phyloP scores from a whole-genome alignment of 1,140 invertebrate genomes.

The Lasioglossum baleicum region DNA sequence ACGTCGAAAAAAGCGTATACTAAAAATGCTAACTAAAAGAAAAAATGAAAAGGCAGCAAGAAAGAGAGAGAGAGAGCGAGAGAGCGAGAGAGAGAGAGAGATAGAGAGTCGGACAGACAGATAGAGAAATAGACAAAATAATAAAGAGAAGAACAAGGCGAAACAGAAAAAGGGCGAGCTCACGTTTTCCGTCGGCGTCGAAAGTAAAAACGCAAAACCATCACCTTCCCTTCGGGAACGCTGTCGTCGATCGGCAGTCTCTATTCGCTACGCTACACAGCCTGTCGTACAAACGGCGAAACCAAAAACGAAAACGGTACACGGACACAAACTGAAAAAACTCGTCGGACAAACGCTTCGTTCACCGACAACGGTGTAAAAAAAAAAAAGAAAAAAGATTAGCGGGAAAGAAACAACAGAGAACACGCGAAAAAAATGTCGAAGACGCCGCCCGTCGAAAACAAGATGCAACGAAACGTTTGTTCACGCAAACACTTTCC shows the following conservation, averaged over 20 bases:
- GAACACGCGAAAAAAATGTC: constrained; percentile 1
- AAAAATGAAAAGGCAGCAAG: constrained; percentile 1
- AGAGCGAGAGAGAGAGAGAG: not conserved
- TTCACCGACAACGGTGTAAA: not conserved
- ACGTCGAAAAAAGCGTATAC: constrained; percentile 57
- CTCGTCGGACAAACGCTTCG: constrained; percentile 28
- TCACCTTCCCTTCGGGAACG: constrained; percentile 17
- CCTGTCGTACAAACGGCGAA: constrained; percentile 24
- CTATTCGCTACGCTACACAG: constrained; percentile 32
- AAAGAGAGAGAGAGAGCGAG: too few species aligned
- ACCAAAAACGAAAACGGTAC: constrained; percentile 6
- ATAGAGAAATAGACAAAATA: constrained; percentile 21
- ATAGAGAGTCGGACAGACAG: constrained; percentile 2
- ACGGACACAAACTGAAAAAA: constrained; percentile 2
- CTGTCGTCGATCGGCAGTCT: constrained; percentile 17
- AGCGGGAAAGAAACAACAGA: constrained; percentile 1
- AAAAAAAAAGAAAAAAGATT: not conserved
- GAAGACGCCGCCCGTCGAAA: constrained; percentile 3
- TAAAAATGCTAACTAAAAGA: constrained; percentile 20
- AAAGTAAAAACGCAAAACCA: constrained; percentile 25
- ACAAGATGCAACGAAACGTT: constrained; percentile 47
- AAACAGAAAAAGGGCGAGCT: not conserved
- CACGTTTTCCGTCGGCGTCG: not conserved
- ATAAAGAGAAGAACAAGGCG: constrained; percentile 40
- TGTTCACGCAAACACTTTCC: constrained; percentile 59